Base-by-base conservation (phyloP, 2,113 vertebrate genomes). In the Callopanchax toddi region DNA sequence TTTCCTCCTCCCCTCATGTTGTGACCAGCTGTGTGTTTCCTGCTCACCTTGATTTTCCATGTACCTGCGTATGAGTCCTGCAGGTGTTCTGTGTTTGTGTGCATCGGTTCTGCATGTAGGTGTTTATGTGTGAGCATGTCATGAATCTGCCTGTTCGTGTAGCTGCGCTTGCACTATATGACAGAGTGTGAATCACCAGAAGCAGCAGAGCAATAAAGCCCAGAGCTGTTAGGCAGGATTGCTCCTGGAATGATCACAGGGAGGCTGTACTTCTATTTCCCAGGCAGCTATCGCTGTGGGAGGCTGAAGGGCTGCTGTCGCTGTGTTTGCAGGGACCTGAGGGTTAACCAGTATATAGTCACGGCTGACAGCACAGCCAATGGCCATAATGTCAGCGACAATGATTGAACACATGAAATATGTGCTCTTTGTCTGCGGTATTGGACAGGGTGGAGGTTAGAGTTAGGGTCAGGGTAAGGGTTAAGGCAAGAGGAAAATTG, bases 381-480 rank as follows among this genome's bases (percentile, higher is more conserved):
- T 83, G 84, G 84, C 84, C 79, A 75, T 89, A 87, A 87, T 54
- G 85, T 89, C 87, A 80, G 82, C 55, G 34, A 74, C 82, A 60
- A 82, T 90, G 89, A 90, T 90, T 87, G 89, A 87, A 90, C 85
- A 86, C 64, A 46, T 89, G 87, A 90, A 86, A 87, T 89, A 90
- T 90, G 84, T 83, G 81, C 81, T 90, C 82, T 86, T 86, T 87
- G 87, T 85, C 87, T 71, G 49, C 77, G 81, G 79, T 64, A 72
- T 81, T 83, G 89, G 84, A 83, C 82, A 68, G 71, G 85, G 84
- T 87, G 84, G 82, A 87, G 85, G 86, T 89, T 70, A 85, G 85
- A 63, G 36, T 49, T 63, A 18, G 81, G 84, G 84, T 89, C 87
- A 89, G 81, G 87, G 87, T 71, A 74, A 69, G 73, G 89, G 87